Evolutionary conservation across 2,113 vertebrate species (phyloP).

Genomic region (Centropus bengalensis): DNA sequence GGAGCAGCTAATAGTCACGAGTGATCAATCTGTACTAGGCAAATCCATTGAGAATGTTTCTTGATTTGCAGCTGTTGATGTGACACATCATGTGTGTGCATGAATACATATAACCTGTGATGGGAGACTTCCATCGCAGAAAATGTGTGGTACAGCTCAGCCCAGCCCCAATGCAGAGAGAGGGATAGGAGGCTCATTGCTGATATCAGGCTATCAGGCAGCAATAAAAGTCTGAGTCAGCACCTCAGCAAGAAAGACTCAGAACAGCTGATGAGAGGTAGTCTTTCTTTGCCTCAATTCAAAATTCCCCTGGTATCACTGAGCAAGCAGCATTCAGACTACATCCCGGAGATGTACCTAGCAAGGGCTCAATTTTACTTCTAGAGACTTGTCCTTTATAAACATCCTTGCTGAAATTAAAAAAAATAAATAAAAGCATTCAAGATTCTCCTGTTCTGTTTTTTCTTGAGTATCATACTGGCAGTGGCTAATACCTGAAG

Average conservation of each 20-base stretch:
- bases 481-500: neutral
- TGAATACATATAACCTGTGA: neutral
- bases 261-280: neutral
- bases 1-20: neutral
- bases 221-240: neutral
- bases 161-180: neutral
- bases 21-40: neutral
- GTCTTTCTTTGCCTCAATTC: neutral
- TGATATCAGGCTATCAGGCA: neutral
- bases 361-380: neutral
- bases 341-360: neutral
- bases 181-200: neutral
- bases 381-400: neutral
- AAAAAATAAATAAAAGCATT: neutral
- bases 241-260: neutral
- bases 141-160: neutral
- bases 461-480: neutral
- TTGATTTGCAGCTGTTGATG: neutral
- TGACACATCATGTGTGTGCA: neutral
- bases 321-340: neutral
- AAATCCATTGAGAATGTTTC: neutral
- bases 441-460: neutral
- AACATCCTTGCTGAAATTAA: neutral
- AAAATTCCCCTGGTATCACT: neutral
- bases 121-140: neutral